Base-by-base conservation (phyloP, 2,797 vertebrate genomes). In the Epinephelus coioides region DNA sequence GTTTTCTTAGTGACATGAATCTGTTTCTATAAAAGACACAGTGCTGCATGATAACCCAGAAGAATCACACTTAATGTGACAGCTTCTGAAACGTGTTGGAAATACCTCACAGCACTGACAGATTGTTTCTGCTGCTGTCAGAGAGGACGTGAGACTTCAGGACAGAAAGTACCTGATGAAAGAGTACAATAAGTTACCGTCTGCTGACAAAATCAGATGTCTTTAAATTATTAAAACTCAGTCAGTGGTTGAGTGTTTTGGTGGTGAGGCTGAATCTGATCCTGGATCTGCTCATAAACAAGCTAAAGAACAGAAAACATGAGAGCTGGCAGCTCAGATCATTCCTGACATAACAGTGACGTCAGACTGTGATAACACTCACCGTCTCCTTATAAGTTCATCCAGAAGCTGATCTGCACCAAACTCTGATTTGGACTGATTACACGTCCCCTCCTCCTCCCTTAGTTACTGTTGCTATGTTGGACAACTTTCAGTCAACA, bases 331-430 rank as follows among this genome's bases (percentile, higher is more conserved):
- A 64, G 67, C 44, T 2, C 5, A 1, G 6, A 1, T 61, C 79
- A 68, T 78, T 85, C 66, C 82, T 75, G n/a, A 54, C 56, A 78
- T 73, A 56, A 14, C 83, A 18, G 13, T 4, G 43, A 12, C 46
- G 56, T 59, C 19, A 49, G 15, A 23, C 55, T 19, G n/a, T 23
- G 50, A 84, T 80, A 65, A 82, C 8, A 49, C 49, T 7, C 13
- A 21, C 2, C n/a, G 3, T 44, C 12, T 25, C 82, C 82, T 84
- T 81, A 79, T 77, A 83, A 83, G 84, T 38, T 53, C 46, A 85
- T 49, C 19, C 53, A 75, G 70, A 6, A 14, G 3, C 76, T 46
- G 77, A 55, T 44, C 49, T 46, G 19, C 34, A 34, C 34, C 34
- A 34, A 50, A 34, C 59, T 44, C 47, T 46, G n/a, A 43, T 43